Conservation (phyloP, 2,797 vertebrate genomes). For the Artibeus jamaicensis region DNA sequence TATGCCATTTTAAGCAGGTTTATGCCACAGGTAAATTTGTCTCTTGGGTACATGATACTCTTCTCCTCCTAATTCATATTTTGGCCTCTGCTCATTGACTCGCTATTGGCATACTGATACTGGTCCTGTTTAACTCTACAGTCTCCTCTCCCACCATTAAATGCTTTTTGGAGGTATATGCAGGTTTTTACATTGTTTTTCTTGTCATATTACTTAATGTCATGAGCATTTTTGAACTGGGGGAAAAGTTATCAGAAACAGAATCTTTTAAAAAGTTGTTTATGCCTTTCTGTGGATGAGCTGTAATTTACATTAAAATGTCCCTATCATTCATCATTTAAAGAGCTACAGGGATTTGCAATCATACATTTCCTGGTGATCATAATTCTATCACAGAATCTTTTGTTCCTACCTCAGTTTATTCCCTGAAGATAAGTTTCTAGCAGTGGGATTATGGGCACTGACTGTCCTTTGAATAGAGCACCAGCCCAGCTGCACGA, state of each 20-base stretch:
- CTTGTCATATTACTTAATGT: not conserved
- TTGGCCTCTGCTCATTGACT: not conserved
- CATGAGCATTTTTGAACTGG: not conserved
- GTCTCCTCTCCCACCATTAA: accelerated
- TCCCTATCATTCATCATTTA: not conserved
- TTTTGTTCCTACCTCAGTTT: not conserved
- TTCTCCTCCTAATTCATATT: not conserved
- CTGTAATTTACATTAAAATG: not conserved
- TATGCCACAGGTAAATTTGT: not conserved
- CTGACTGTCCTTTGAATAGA: not conserved
- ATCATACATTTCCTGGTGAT: not conserved
- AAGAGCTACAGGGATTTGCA: not conserved
- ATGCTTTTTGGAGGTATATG: not conserved
- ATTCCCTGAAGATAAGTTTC: not conserved
- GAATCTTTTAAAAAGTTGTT: not conserved
- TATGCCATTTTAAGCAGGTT: not conserved
- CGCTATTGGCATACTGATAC: not conserved
- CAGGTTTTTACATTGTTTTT: not conserved
- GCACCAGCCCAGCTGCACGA: not conserved
- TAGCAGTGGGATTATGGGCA: not conserved
- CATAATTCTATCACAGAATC: not conserved
- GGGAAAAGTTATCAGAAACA: not conserved
- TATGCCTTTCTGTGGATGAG: not conserved
- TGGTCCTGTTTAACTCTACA: not conserved
- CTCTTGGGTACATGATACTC: not conserved